Percentiles rank a stretch among this genome's conserved stretches.
Evolutionary conservation across 2,113 vertebrate genomes (phyloP).

Genomic region (Laterallus jamaicensis): DNA sequence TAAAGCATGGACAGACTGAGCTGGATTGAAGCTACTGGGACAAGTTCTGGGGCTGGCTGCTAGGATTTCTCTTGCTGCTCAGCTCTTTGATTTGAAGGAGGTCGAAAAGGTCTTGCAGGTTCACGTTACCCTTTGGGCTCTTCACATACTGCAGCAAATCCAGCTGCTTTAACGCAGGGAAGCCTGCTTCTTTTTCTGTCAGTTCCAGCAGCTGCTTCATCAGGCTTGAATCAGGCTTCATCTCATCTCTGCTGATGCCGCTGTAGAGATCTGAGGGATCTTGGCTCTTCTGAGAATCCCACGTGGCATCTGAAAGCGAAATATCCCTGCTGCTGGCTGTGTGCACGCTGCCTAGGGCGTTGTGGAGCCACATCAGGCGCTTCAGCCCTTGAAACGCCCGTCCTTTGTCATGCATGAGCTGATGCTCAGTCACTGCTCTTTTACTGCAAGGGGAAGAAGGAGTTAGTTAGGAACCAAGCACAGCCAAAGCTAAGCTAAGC

Average conservation of each 20-base stretch:
- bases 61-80: background rate
- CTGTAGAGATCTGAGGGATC: background rate
- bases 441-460: conserved; percentile 54
- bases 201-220: background rate
- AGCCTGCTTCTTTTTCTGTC: background rate
- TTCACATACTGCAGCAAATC: background rate
- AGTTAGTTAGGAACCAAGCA: background rate
- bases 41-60: background rate
- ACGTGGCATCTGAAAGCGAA: background rate
- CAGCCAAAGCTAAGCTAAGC: rapidly evolving
- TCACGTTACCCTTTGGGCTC: background rate
- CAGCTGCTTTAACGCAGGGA: background rate
- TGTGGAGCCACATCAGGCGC: conserved; percentile 81
- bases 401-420: conserved; percentile 81
- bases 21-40: background rate
- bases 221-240: background rate
- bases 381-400: conserved; percentile 80
- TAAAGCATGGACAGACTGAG: background rate
- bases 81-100: background rate
- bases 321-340: conserved; percentile 64
- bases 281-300: background rate
- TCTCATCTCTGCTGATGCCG: background rate
- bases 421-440: conserved; percentile 81
- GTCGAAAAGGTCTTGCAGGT: background rate
- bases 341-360: conserved; percentile 77